These are phyloP conservation scores for Aspiorhynchus laticeps DNA, from an alignment of 2,113 vertebrate species.

Conservation along the genomic window DNA sequence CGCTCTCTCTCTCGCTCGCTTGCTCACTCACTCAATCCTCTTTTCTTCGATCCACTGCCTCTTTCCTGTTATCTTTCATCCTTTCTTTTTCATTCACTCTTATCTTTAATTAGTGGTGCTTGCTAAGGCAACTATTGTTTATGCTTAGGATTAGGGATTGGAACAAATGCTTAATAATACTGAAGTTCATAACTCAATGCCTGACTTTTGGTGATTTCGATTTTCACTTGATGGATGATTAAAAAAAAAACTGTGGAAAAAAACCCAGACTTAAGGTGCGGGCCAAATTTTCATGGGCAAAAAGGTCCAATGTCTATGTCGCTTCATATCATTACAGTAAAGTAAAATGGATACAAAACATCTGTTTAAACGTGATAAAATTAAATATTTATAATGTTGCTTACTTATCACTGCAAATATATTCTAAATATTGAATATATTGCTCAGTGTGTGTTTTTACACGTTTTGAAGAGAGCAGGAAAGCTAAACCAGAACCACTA, in stretches of 20 bases:
- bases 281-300: neutral
- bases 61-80: neutral
- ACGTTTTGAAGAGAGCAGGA: neutral
- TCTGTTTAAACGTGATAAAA: neutral
- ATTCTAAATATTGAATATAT: neutral
- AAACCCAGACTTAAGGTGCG: neutral
- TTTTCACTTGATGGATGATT: neutral
- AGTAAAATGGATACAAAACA: neutral
- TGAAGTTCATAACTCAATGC: neutral
- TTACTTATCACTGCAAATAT: neutral
- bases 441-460: neutral
- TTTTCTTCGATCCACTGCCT: conserved; percentile 48
- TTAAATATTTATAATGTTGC: neutral
- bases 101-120: neutral
- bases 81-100: neutral
- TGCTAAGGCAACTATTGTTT: neutral
- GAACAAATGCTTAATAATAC: neutral
- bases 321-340: neutral
- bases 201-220: neutral
- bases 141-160: neutral
- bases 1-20: neutral
- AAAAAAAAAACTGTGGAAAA: neutral
- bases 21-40: neutral
- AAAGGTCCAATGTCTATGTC: neutral
- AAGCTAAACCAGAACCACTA: neutral